Base-by-base conservation (phyloP, 2,113 vertebrate genomes). In the Bagarius yarrelli region DNA sequence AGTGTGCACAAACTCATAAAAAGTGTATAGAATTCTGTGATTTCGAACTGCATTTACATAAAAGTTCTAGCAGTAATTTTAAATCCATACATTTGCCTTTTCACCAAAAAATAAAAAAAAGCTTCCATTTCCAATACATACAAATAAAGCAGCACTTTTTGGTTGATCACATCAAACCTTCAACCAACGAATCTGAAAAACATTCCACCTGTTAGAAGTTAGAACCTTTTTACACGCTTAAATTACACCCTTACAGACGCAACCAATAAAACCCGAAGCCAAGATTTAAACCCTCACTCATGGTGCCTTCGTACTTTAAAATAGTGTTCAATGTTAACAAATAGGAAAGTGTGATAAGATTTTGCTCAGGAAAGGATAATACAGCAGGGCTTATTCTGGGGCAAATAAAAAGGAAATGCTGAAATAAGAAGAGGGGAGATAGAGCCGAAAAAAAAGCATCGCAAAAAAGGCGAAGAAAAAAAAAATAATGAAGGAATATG, bases 361-460 rank as follows among this genome's bases (percentile, higher is more conserved):
- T 27, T 23, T 77, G 56, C 57, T 73, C 75, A 63, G 60, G 60
- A 55, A 23, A 21, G 19, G 14, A n/a, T n/a, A 8, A 60, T 55
- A 40, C 61, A 55, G 32, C 9, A 36, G 53, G 18, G 80, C 1
- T 59, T 70, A 67, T 82, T 56, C 40, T 60, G 30, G 30, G 64
- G 59, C 47, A 72, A 32, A 74, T 32, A 69, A 56, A 34, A 44
- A 32, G 32, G 18, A 56, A 40, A 14, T 47, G 27, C 50, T 12
- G 13, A 18, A 73, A 32, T 21, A 56, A 30, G 52, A 32, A 47
- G 18, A 66, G 72, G 77, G 19, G 12, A 52, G 82, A 86, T 81
- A 90, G 87, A 88, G 84, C 76, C 81, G 85, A 85, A 80, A 85
- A 83, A 15, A 81, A 67, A 79, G 81, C 83, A 81, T 85, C 55